These are phyloP conservation scores for Petroica traversi DNA, from an alignment of 2,113 vertebrate species.

Conservation along the genomic window DNA sequence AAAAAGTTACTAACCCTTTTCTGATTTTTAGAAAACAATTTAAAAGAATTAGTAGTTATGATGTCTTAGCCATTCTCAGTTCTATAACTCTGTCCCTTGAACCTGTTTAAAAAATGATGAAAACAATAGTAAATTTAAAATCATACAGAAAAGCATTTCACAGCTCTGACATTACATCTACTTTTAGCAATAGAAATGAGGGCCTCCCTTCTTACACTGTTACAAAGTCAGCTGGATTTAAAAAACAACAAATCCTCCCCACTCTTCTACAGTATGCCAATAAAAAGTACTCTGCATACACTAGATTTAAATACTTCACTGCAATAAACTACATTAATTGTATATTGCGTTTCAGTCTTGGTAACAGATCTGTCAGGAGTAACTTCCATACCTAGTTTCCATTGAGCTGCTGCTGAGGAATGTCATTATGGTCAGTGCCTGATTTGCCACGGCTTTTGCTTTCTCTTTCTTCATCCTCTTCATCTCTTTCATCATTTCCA, in stretches of 20 bases:
- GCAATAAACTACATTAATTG: constrained; percentile 48
- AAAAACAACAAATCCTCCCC: constrained; percentile 63
- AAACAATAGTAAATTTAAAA: constrained; percentile 73
- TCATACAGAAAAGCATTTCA: constrained; percentile 64
- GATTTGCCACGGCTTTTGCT: constrained; percentile 91
- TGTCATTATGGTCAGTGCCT: constrained; percentile 80
- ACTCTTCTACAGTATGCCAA: constrained; percentile 56
- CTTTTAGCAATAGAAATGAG: constrained; percentile 56
- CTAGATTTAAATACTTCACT: constrained; percentile 68
- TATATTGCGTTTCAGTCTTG: constrained; percentile 19
- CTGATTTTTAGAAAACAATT: constrained; percentile 78
- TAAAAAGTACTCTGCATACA: constrained; percentile 67
- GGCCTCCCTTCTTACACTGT: constrained; percentile 46
- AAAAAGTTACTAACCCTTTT: constrained; percentile 76
- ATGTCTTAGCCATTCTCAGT: constrained; percentile 83
- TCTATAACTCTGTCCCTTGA: constrained; percentile 82
- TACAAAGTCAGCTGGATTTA: constrained; percentile 67
- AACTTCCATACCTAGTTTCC: constrained; percentile 91
- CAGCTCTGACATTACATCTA: constrained; percentile 63
- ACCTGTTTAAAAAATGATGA: constrained; percentile 82
- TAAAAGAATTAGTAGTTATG: constrained; percentile 79
- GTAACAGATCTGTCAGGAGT: constrained; percentile 53
- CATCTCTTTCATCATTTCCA: constrained; percentile 96
- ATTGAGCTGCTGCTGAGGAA: constrained; percentile 87
- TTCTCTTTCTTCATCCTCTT: constrained; percentile 98